Percentiles rank a stretch among this genome's conserved stretches.
Evolutionary conservation across 2,113 vertebrate species (phyloP).

Genomic region (Corythoichthys intestinalis): DNA sequence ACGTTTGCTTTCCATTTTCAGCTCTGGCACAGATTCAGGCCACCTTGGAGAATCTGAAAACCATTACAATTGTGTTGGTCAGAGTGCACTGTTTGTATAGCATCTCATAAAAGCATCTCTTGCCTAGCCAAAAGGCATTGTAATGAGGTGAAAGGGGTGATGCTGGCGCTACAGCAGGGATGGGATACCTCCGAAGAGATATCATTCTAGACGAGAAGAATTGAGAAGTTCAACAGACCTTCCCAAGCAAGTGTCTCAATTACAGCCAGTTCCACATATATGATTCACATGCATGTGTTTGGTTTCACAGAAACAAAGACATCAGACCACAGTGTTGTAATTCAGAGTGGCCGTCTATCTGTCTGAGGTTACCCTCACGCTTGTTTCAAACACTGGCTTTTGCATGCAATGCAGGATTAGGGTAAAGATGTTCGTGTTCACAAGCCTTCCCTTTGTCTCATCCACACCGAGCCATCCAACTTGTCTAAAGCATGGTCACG

Average conservation of each 20-base stretch:
- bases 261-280: slow-evolving; percentile 45
- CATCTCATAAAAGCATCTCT: slow-evolving; percentile 38
- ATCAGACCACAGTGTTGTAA: slow-evolving; percentile 53
- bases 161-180: slow-evolving; percentile 22
- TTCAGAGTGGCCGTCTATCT: slow-evolving; percentile 28
- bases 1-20: slow-evolving; percentile 70
- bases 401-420: slow-evolving; percentile 54
- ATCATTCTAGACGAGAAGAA: slow-evolving; percentile 58
- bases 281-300: slow-evolving; percentile 57
- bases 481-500: slow-evolving; percentile 42
- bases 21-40: slow-evolving; percentile 58
- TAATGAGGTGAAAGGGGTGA: slow-evolving; percentile 35
- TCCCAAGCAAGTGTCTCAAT: slow-evolving; percentile 55
- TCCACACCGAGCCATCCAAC: slow-evolving; percentile 46
- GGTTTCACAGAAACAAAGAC: slow-evolving; percentile 63
- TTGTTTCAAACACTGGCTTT: slow-evolving; percentile 45
- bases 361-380: slow-evolving; percentile 58
- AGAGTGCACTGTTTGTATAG: slow-evolving; percentile 57
- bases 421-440: slow-evolving; percentile 38
- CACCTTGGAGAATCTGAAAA: slow-evolving; percentile 71
- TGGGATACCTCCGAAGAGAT: slow-evolving; percentile 46
- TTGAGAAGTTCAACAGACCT: slow-evolving; percentile 51
- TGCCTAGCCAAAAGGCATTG: slow-evolving; percentile 35
- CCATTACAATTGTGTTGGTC: slow-evolving; percentile 62
- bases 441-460: slow-evolving; percentile 41